Conservation (phyloP, 2,888 invertebrate species). For the Xestobium rufovillosum region DNA sequence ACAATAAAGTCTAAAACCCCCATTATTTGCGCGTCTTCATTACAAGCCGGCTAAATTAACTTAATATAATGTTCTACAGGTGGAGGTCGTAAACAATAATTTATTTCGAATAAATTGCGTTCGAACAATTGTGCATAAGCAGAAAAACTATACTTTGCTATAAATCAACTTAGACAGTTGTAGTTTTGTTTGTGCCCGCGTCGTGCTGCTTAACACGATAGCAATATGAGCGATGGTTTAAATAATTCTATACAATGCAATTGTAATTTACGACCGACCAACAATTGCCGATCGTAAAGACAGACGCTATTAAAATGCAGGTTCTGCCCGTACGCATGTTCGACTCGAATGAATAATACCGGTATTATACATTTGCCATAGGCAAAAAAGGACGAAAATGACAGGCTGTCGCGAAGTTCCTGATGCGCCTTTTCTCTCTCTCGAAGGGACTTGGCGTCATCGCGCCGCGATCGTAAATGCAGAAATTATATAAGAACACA, state of each 20-base stretch:
- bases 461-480: too few relatives aligned
- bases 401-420: too few relatives aligned
- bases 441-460: too few relatives aligned
- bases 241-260: constrained; percentile 18
- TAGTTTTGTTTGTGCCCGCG: constrained; percentile 22
- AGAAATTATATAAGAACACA: too few relatives aligned
- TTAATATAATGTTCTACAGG: constrained; percentile 25
- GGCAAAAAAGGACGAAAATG: too few relatives aligned
- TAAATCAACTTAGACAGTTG: constrained; percentile 26
- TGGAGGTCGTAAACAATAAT: constrained; percentile 25
- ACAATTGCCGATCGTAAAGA: too few relatives aligned
- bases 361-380: too few relatives aligned
- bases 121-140: constrained; percentile 25
- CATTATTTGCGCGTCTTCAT: constrained; percentile 22
- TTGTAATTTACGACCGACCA: constrained; percentile 22
- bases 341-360: too few relatives aligned
- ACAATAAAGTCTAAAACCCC: constrained; percentile 21
- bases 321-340: too few relatives aligned
- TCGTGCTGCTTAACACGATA: too few relatives aligned
- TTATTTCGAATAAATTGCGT: constrained; percentile 25
- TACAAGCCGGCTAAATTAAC: constrained; percentile 21
- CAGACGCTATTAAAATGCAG: too few relatives aligned
- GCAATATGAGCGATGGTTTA: constrained; percentile 18
- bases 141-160: constrained; percentile 24
- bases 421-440: too few relatives aligned